Evolutionary conservation across 2,888 invertebrate species (phyloP).

Genomic region (Lathronympha strigana): DNA sequence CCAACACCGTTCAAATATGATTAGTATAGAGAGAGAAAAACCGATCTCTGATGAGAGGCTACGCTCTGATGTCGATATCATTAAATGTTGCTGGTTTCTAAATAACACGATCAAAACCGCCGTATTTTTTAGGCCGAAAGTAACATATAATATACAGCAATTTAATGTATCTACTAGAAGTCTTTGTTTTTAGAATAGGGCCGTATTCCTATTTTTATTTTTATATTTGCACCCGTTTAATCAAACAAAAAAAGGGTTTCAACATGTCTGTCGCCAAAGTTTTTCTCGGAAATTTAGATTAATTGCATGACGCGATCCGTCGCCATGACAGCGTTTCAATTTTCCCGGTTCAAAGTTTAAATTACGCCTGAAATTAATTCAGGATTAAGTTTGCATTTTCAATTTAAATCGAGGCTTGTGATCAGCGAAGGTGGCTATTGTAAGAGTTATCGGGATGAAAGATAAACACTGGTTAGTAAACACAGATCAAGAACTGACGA

Average conservation of each 20-base stretch:
- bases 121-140: too few species aligned
- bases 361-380: slow-evolving; percentile 67
- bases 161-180: too few species aligned
- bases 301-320: slow-evolving; percentile 49
- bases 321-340: slow-evolving; percentile 53
- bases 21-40: too few species aligned
- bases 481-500: background rate
- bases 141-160: too few species aligned
- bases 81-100: too few species aligned
- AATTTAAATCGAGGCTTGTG: slow-evolving; percentile 28
- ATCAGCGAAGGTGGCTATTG: slow-evolving; percentile 32
- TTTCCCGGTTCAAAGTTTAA: slow-evolving; percentile 59
- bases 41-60: too few species aligned
- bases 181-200: too few species aligned
- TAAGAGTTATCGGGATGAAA: slow-evolving; percentile 25
- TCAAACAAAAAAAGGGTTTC: slow-evolving; percentile 30
- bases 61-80: too few species aligned
- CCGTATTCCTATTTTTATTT: background rate
- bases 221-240: slow-evolving; percentile 18
- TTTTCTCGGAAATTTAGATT: slow-evolving; percentile 45
- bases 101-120: background rate
- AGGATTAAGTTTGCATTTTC: slow-evolving; percentile 53
- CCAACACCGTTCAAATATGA: too few species aligned
- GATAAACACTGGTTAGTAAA: slow-evolving; percentile 29
- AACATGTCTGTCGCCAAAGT: slow-evolving; percentile 33